Conservation (phyloP, 2,113 vertebrate species). For the Poeciliopsis occidentalis region DNA sequence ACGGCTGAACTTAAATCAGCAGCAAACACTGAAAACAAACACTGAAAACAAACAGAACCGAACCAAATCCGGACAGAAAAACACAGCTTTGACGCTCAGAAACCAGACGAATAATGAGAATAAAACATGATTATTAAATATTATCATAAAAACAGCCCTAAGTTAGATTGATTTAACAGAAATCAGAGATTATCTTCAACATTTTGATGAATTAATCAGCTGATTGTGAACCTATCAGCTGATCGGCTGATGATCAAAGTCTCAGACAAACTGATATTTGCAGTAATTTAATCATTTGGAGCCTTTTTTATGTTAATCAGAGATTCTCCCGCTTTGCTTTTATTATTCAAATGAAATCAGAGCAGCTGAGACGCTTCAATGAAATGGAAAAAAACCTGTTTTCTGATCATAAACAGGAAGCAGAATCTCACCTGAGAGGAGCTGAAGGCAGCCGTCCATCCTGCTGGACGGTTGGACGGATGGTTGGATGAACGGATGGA, state of each 20-base stretch:
- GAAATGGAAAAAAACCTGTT: too few relatives aligned
- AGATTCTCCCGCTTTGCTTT: not conserved
- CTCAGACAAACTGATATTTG: not conserved
- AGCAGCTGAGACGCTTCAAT: not conserved
- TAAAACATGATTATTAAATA: too few relatives aligned
- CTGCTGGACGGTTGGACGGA: not conserved
- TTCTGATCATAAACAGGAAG: not conserved
- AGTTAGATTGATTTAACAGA: not conserved
- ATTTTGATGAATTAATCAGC: not conserved
- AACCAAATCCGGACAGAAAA: too few relatives aligned
- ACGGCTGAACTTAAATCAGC: not conserved
- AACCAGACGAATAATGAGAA: not conserved
- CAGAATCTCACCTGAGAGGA: conserved; percentile 38
- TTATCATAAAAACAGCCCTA: not conserved
- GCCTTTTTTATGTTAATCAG: not conserved
- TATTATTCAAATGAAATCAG: not conserved
- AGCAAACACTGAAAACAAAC: too few relatives aligned
- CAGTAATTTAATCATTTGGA: not conserved
- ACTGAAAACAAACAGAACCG: too few relatives aligned
- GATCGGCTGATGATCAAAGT: not conserved
- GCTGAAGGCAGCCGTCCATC: conserved; percentile 28
- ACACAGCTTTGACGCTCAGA: not conserved
- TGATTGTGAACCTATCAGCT: not conserved
- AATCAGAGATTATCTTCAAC: not conserved
- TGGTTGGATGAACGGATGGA: not conserved